phyloP scores from a whole-genome alignment of 2,113 vertebrate genomes.

The Argyrosomus japonicus region DNA sequence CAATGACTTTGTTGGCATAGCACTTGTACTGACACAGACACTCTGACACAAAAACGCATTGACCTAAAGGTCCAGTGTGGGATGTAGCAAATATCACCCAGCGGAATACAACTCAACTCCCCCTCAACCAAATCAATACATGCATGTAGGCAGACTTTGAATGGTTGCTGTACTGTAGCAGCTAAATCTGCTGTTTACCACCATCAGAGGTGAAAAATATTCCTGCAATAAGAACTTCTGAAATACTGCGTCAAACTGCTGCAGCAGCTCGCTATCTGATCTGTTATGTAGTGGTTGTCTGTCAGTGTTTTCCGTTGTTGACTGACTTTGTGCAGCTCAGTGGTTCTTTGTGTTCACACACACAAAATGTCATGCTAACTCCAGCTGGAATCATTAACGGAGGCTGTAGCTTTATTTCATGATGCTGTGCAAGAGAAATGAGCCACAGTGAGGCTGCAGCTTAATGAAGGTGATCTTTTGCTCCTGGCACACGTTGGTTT shows the following conservation, averaged over 20 bases:
- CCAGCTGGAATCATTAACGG: neutral
- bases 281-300: no score
- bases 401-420: neutral
- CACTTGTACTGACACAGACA: neutral
- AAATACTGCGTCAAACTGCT: no score
- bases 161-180: neutral
- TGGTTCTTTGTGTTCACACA: no score
- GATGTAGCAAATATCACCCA: no score
- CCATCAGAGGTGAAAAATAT: neutral
- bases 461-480: constrained; percentile 47
- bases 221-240: neutral
- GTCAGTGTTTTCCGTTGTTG: no score
- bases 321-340: neutral
- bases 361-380: neutral
- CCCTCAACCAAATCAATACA: neutral
- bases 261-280: neutral
- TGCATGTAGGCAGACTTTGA: neutral
- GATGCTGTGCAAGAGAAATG: neutral
- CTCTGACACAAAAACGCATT: neutral
- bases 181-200: neutral
- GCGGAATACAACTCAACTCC: no score
- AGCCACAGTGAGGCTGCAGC: neutral
- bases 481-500: constrained; percentile 52
- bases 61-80: neutral
- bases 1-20: neutral